Evolutionary conservation across 1,140 invertebrate genomes (phyloP), one percentile per base, ranked within the genome.

Genomic region (Nephila pilipes): DNA sequence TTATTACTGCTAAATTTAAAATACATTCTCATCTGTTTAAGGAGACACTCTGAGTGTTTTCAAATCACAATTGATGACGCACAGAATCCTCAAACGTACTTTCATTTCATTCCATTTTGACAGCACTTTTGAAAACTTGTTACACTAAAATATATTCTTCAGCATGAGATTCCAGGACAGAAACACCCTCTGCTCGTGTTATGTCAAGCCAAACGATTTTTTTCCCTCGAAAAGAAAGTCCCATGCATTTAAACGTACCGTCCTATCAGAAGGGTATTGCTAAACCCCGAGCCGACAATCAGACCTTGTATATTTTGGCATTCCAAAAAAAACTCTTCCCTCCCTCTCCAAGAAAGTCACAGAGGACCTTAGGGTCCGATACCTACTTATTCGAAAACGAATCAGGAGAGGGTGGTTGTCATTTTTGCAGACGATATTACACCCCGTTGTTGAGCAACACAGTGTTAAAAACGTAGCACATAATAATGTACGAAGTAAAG

Each of bases 361-460:
- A 75, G 69, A 29, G 69, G 69, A 75, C 69, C 69, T 75, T 75
- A 5, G 69, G 16, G 69, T 75, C 69, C 69, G 69, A 36, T 75
- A 29, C 29, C 69, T 75, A 75, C 29, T 32, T 32, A 75, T 75
- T 32, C 69, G 29, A 75, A 75, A 32, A 75, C 63, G 63, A 75
- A 75, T 75, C 69, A 75, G 69, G 46, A 75, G 29, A 32, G 22
- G 69, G 29, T 75, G 69, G 69, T 75, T 75, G 69, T 75, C 69
- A 36, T 75, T 75, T 75, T 75, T 75, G 63, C 2, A 75, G 69
- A 75, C 69, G 69, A 75, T 75, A 75, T 75, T 75, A 75, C 69
- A 75, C 69, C 69, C 29, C 69, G 25, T 29, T 36, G 69, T 75
- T 18, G 5, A 75, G 29, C 69, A 75, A 75, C 29, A 75, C 32